Evolutionary conservation across 2,113 vertebrate species (phyloP), one percentile per base, ranked within the genome.

Genomic region (Catharus fuscescens): DNA sequence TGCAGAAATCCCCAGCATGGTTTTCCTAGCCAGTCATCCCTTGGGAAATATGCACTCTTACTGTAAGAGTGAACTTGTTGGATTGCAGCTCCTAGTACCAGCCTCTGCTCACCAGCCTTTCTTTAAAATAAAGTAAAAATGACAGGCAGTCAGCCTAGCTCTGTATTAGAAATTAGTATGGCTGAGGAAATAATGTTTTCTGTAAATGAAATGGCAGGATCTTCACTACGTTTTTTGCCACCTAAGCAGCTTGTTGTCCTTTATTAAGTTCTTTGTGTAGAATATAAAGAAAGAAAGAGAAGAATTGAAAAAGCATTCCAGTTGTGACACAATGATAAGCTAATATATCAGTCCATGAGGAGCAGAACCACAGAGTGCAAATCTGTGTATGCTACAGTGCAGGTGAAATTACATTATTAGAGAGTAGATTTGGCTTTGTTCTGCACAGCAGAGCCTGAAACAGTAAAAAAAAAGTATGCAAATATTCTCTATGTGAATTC

Each of bases 371-470:
- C 57, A 56, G 32, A 77, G 36, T 64, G 64, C 54, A 83, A 74
- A 76, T 72, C 65, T 76, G 57, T 48, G 40, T 84, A 29, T 91
- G 94, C 69, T 78, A 71, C 72, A 84, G 9, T 40, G 65, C 64
- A 60, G 85, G 77, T 81, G 64, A 92, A 89, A 95, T 92, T 42
- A 86, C 69, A 20, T 86, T 92, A 84, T 84, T 84, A 57, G 36
- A 36, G 36, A 65, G 15, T 38, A 84, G 78, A 72, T 85, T 87
- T 87, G 86, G 31, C 81, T 5, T 2, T 67, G 57, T 89, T 93
- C 73, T 93, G 86, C 91, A 96, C 73, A 93, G 65, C 73, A 95
- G 89, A 93, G 83, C 80, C 91, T 87, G 69, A 95, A 96, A 91
- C 57, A 72, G 65, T 76, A 16, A 88, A 89, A 83, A 83, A 87